A percentile compares a stretch with the other conserved stretches of the same genome.
Evolutionary conservation across 2,113 vertebrate genomes (phyloP).

Genomic region (Cichladusa arquata): DNA sequence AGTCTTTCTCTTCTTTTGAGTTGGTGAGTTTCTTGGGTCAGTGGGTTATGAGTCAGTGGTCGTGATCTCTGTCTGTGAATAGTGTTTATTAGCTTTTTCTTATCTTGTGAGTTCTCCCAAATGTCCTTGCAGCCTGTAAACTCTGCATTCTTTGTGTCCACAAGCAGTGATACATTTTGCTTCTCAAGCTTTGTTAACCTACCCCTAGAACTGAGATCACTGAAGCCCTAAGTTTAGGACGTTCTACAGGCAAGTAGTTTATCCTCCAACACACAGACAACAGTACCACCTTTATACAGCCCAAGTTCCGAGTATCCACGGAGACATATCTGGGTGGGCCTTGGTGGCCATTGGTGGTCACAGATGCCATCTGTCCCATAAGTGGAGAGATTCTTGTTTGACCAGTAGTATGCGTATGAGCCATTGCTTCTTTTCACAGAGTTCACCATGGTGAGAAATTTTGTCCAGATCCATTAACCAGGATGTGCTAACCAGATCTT

Average conservation of each 20-base stretch:
- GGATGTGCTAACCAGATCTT: neutral
- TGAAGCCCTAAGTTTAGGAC: neutral
- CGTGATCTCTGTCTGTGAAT: neutral
- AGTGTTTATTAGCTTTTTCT: neutral
- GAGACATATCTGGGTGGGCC: neutral
- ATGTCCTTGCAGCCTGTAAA: neutral
- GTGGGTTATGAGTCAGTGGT: fast-evolving
- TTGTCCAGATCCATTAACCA: neutral
- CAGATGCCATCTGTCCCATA: neutral
- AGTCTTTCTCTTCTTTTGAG: neutral
- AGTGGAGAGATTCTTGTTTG: neutral
- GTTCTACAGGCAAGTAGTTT: neutral
- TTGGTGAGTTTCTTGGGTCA: neutral
- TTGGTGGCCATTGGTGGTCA: fast-evolving
- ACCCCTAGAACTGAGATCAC: neutral
- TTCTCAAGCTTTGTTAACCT: neutral
- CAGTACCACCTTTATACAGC: neutral
- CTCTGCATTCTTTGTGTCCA: neutral
- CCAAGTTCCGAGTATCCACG: fast-evolving
- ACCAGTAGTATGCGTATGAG: fast-evolving
- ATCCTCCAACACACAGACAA: neutral
- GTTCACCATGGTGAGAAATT: neutral
- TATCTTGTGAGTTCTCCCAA: neutral
- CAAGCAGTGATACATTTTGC: neutral
- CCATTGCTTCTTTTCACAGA: neutral